phyloP scores from a whole-genome alignment of 2,888 invertebrate species.

The Tipula confusa region DNA sequence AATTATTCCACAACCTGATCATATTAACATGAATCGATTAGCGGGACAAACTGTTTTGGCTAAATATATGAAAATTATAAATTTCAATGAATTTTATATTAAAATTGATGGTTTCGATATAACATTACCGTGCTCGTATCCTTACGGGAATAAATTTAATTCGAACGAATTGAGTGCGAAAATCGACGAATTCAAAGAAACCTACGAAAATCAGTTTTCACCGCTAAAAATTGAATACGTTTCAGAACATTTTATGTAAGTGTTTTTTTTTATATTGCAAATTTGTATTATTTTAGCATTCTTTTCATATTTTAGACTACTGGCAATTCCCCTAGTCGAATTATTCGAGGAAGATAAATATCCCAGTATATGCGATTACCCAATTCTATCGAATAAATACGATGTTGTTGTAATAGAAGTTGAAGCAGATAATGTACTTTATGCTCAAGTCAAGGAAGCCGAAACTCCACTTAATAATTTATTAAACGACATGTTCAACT shows the following conservation, averaged over 20 bases:
- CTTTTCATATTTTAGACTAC: conserved; percentile 53
- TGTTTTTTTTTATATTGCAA: neutral
- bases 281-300: neutral
- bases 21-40: conserved; percentile 42
- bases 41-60: conserved; percentile 47
- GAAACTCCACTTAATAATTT: conserved; percentile 52
- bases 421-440: conserved; percentile 57
- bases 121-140: conserved; percentile 46
- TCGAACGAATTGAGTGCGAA: conserved; percentile 43
- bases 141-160: conserved; percentile 45
- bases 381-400: conserved; percentile 58
- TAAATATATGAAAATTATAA: conserved; percentile 43
- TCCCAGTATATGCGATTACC: conserved; percentile 57
- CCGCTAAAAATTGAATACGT: conserved; percentile 45
- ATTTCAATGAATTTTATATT: conserved; percentile 47
- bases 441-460: conserved; percentile 57
- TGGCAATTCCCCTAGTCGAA: conserved; percentile 59
- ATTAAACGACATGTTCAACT: conserved; percentile 57
- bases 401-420: conserved; percentile 58
- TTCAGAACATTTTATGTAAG: conserved; percentile 48
- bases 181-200: conserved; percentile 51
- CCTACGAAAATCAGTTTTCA: conserved; percentile 49
- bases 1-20: conserved; percentile 42
- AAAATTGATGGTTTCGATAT: conserved; percentile 45
- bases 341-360: conserved; percentile 44